Evolutionary conservation across 2,888 invertebrate genomes (phyloP).

Genomic region (Lottia gigantea): DNA sequence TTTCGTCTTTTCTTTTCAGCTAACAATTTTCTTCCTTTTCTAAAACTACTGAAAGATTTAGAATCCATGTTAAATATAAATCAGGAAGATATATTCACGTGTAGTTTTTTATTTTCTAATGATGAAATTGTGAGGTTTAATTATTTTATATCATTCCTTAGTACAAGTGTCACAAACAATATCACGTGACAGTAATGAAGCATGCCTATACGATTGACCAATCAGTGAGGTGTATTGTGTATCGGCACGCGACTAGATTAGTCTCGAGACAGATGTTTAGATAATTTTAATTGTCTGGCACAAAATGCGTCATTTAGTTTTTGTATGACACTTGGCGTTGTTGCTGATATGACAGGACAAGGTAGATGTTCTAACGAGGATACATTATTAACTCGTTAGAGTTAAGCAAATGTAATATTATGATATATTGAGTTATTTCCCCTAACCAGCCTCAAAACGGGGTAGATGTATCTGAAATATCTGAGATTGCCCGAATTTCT

Average conservation of each 20-base stretch:
- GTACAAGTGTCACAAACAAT: not conserved
- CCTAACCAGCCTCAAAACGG: too few relatives aligned
- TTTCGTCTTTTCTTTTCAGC: slow-evolving; percentile 6
- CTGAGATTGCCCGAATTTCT: too few relatives aligned
- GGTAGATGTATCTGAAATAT: too few relatives aligned
- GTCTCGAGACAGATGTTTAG: not conserved
- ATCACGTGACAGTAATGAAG: slow-evolving; percentile 1
- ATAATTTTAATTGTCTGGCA: not conserved
- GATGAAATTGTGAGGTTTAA: not conserved
- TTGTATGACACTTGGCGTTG: slow-evolving; percentile 1
- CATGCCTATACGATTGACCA: not conserved
- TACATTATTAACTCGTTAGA: too few relatives aligned
- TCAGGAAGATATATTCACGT: not conserved
- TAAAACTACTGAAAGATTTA: not conserved
- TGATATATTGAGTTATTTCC: too few relatives aligned
- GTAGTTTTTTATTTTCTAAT: not conserved
- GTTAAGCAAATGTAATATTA: too few relatives aligned
- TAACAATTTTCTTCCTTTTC: slow-evolving; percentile 5
- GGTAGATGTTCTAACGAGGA: too few relatives aligned
- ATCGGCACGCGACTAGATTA: slow-evolving; percentile 1
- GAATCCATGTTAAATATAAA: not conserved
- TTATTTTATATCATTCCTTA: not conserved
- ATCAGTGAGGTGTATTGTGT: not conserved
- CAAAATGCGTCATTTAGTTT: not conserved
- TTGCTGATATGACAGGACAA: not conserved